phyloP scores from a whole-genome alignment of 2,113 vertebrate species.

The Dasyornis broadbenti region DNA sequence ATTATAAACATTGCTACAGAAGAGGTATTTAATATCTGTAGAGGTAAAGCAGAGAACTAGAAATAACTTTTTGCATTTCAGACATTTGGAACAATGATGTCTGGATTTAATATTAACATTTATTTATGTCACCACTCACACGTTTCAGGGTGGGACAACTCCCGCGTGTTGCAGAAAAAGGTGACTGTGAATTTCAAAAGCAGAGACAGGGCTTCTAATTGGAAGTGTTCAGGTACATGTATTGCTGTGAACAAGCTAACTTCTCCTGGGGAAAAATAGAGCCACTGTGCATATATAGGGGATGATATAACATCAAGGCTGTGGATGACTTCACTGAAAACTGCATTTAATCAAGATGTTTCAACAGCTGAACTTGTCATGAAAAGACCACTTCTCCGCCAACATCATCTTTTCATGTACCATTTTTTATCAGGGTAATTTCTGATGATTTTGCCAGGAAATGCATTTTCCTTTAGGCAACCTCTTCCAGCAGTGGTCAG shows the following conservation, averaged over 20 bases:
- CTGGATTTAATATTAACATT: not conserved
- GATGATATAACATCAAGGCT: slow-evolving; percentile 11
- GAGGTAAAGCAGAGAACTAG: not conserved
- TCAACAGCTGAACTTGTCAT: slow-evolving; percentile 30
- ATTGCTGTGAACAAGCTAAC: slow-evolving; percentile 4
- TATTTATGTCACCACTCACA: not conserved
- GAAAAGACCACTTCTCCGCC: not conserved
- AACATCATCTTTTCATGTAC: not conserved
- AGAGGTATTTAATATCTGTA: not conserved
- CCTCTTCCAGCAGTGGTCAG: slow-evolving; percentile 5
- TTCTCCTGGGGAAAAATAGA: slow-evolving; percentile 17
- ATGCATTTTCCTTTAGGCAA: slow-evolving; percentile 21
- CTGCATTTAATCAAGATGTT: slow-evolving; percentile 17
- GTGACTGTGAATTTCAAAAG: not conserved
- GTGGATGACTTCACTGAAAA: slow-evolving; percentile 32
- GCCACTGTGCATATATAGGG: not conserved
- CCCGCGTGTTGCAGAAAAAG: not conserved
- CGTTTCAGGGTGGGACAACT: not conserved
- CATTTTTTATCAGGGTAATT: slow-evolving; percentile 44
- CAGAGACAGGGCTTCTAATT: not conserved
- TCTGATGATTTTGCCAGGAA: slow-evolving; percentile 25
- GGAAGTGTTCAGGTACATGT: not conserved
- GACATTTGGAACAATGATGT: not conserved
- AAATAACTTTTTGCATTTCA: not conserved
- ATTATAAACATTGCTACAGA: not conserved